Base-by-base conservation (phyloP, 1,140 invertebrate genomes). In the Drosophila kurseongensis region DNA sequence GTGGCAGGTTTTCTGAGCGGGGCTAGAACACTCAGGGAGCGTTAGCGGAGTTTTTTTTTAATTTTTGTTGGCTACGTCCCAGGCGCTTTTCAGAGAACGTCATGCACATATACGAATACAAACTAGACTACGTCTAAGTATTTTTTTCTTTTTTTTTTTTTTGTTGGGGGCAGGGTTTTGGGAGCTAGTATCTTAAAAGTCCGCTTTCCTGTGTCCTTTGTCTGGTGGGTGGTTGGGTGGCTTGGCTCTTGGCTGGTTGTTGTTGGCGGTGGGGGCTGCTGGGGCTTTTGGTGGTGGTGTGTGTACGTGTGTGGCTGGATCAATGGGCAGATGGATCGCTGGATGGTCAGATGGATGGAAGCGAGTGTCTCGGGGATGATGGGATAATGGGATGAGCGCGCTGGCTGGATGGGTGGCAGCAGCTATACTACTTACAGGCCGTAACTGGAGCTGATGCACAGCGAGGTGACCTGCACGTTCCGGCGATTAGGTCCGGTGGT, bases 391-490 rank as follows among this genome's bases (percentile, higher is more conserved):
- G 38, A 66, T 60, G 55, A 65, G 13, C 29, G 18, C 9, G 29
- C 29, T 32, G 29, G 5, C 6, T 32, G 13, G n/a, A 29, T 14
- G 3, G 54, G 6, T 14, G 47, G n/a, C 23, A 44, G 55, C 35
- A 29, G 18, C 75, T 75, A 72, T 51, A 32, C 52, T 89, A 96
- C 97, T 97, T 94, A 99, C 98, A 99, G 94, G 92, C 98, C 98
- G 93, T 98, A 99, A 29, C 97, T 97, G 76, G 98, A 98, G 93
- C 99, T 99, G 90, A 99, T 94, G 82, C 96, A 96, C 82, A 99
- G 95, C 65, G 97, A 96, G 61, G 97, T 96, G 58, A 99, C 97
- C 89, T 95, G 95, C 77, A 96, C 96, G 35, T 97, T 95, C 50
- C 96, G 96, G 60, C 95, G 96, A 86, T 96, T 96, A 57, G 95